These are phyloP conservation scores for Aphyosemion australe DNA, from an alignment of 2,113 vertebrate species.

Conservation along the genomic window DNA sequence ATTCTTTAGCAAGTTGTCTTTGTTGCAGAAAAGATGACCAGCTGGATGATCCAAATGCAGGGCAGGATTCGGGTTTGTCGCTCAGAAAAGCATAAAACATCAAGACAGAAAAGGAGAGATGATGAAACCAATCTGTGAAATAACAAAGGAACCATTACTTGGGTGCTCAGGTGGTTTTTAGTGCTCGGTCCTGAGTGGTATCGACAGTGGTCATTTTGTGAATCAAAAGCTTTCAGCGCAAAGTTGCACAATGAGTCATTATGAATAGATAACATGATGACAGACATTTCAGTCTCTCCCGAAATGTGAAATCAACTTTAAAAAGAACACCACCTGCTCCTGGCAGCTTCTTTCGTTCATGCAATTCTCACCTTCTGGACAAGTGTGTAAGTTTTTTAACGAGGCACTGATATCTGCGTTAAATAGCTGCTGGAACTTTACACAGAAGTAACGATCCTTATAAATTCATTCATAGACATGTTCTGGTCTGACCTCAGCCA, in stretches of 20 bases:
- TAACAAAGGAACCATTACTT: conserved; percentile 8
- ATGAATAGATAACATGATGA: conserved; percentile 13
- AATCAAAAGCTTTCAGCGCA: conserved; percentile 5
- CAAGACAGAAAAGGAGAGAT: background rate
- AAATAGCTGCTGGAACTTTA: conserved; percentile 8
- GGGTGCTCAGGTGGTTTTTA: conserved; percentile 9
- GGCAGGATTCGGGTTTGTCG: conserved; percentile 30
- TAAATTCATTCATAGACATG: background rate
- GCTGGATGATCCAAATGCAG: background rate
- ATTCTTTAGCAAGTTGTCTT: conserved; percentile 4
- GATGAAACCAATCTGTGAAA: conserved; percentile 16
- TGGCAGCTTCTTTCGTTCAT: conserved; percentile 34
- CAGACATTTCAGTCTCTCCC: conserved; percentile 8
- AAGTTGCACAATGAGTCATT: conserved; percentile 16
- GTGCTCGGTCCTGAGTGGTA: background rate
- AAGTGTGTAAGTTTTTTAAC: conserved; percentile 28
- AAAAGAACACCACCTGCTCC: conserved; percentile 51
- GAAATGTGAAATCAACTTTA: conserved; percentile 39
- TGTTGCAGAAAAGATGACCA: conserved; percentile 4
- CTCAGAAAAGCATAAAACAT: conserved; percentile 15
- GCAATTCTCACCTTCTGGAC: conserved; percentile 34
- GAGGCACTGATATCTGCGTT: conserved; percentile 25
- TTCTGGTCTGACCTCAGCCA: background rate
- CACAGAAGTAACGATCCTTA: conserved; percentile 3
- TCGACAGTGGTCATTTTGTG: conserved; percentile 7